Conservation (phyloP, 2,797 vertebrate species). For the Acomys russatus region DNA sequence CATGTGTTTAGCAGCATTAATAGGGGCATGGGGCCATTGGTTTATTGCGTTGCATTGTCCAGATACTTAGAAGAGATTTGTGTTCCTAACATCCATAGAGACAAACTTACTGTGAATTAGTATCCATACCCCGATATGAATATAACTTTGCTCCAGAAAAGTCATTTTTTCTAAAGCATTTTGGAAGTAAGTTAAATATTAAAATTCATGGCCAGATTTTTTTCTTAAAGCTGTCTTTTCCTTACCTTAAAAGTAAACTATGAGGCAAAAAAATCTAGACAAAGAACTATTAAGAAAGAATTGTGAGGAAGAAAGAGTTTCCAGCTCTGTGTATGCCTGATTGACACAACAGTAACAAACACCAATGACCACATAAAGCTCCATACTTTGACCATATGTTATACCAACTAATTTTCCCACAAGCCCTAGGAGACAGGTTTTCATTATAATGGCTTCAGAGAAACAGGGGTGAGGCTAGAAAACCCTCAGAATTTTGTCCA, state of each 20-base stretch:
- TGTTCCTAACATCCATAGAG: background rate
- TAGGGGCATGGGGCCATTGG: constrained; percentile 3
- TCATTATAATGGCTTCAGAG: background rate
- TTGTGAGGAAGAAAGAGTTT: background rate
- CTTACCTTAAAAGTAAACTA: constrained; percentile 81
- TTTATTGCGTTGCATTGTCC: background rate
- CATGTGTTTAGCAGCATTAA: background rate
- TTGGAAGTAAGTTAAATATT: constrained; percentile 83
- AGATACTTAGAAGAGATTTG: constrained; percentile 12
- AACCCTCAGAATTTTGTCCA: background rate
- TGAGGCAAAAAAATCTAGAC: constrained; percentile 65
- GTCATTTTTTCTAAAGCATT: constrained; percentile 68
- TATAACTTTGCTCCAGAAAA: constrained; percentile 62
- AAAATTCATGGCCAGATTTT: constrained; percentile 82
- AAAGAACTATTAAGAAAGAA: constrained; percentile 66
- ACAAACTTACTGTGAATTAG: constrained; percentile 31
- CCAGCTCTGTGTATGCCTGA: background rate
- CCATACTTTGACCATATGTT: background rate
- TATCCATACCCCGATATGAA: constrained; percentile 62
- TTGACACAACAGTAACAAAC: background rate
- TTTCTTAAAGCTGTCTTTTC: constrained; percentile 80
- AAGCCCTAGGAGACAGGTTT: background rate
- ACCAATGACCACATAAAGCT: background rate
- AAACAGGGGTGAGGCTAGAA: background rate
- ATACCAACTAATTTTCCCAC: background rate